Evolutionary conservation across 64 coral and sea anemone species (phyloP), one percentile per base, ranked within the genome.

Genomic region (Montipora cactus): DNA sequence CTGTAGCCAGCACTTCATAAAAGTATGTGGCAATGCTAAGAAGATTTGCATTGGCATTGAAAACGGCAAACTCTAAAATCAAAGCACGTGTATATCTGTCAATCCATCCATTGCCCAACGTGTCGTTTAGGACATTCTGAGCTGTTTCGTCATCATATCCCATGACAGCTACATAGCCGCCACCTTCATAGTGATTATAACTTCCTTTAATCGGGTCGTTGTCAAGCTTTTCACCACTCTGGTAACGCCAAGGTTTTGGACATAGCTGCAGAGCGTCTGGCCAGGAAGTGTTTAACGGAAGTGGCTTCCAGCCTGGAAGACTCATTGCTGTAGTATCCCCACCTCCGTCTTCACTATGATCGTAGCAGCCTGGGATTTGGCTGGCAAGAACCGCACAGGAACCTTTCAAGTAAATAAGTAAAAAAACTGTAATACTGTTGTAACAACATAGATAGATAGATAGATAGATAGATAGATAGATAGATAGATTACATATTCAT

Each of bases 181-280:
- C 94, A 4, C 94, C 90, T n/a, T 80, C 59, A 74, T 95, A 95
- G 12, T 15, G 25, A 7, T 48, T 50, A 67, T 81, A 81, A 7
- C 62, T 52, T 0, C 84, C 94, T 66, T 47, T 75, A 7, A 89
- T 58, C 0, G 67, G 68, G 19, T 8, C 22, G 45, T 66, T 81
- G 8, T 44, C 18, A 7, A 95, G 47, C 7, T 86, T 83, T 9
- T 21, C 48, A 37, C 62, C 69, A 51, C 78, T 76, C 4, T 78
- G 87, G 14, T 95, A 92, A 9, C 94, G 94, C 94, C 94, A 95
- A 15, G 94, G 94, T 10, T 89, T 88, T 3, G 94, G 94, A 19
- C 94, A 95, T 11, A 89, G 76, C 59, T 8, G 2, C 1, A 89
- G 52, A n/a, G 80, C 12, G 7, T 92, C 59, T 13, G 50, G 28